Evolutionary conservation across 2,888 invertebrate genomes (phyloP), one percentile per base, ranked within the genome.

Genomic region (Cheilosia grossa): DNA sequence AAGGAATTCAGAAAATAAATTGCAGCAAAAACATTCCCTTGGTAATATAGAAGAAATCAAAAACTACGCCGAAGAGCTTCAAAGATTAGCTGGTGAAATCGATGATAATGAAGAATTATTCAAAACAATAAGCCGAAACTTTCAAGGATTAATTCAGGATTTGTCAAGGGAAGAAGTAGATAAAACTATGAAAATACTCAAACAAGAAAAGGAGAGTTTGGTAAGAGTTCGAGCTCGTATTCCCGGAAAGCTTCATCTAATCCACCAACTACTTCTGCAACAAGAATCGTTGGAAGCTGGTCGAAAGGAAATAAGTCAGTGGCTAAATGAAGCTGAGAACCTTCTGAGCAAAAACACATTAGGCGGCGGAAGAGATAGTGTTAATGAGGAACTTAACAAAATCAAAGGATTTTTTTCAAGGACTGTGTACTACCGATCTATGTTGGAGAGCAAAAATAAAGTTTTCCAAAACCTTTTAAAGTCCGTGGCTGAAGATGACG

Each of bases 361-460:
- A 1, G 93, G 94, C 4, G 95, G 94, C 3, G 94, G 94, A 86
- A 95, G 95, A 75, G 96, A 97, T 88, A 92, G 94, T 6, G 93
- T 97, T 44, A 95, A 96, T 87, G 94, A 94, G 33, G 95, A 96
- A 86, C 93, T 98, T 66, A 97, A 97, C 88, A 94, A 94, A 89
- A 95, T 98, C 90, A 97, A 97, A 89, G 93, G 94, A 10, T 98
- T 97, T 93, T 98, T 98, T 92, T 96, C 97, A 0, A 94, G 97
- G 77, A 96, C 96, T 0, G 94, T 97, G 0, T 98, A 98, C 92
- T 98, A 98, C 92, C 97, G 97, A 89, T 97, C 98, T 0, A 97
- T 98, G 96, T 91, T 98, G 80, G 98, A 98, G 89, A 98, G 97
- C 90, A 98, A 98, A 92, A 98, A 98, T 92, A 98, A 98, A 92